phyloP scores from a whole-genome alignment of 1,140 invertebrate genomes.

The Diploscapter pachys region DNA sequence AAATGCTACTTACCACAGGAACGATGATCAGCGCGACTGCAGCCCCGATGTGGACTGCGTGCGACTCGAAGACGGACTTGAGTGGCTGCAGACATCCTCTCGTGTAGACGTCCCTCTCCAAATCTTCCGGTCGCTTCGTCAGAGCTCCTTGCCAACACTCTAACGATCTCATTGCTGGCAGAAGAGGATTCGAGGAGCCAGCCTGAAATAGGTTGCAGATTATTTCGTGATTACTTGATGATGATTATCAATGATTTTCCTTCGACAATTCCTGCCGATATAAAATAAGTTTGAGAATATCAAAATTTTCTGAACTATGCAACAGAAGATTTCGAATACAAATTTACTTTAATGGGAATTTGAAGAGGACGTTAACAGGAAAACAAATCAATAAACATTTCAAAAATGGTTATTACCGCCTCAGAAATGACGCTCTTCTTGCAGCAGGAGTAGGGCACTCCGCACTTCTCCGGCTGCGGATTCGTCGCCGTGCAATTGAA shows the following conservation, averaged over 20 bases:
- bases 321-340: neutral
- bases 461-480: constrained; percentile 58
- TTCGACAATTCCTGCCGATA: neutral
- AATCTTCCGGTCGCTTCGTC: constrained; percentile 51
- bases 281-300: neutral
- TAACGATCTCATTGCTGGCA: constrained; percentile 56
- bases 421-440: constrained; percentile 50
- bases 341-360: neutral
- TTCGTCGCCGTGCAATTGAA: constrained; percentile 53
- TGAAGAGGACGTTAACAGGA: neutral
- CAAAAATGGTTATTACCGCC: constrained; percentile 33
- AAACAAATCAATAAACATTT: neutral
- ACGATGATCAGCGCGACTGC: constrained; percentile 50
- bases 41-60: constrained; percentile 53
- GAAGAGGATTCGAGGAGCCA: constrained; percentile 40
- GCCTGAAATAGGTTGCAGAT: constrained; percentile 25
- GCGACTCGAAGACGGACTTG: constrained; percentile 47
- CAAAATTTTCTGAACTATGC: neutral
- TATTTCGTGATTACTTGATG: neutral
- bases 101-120: constrained; percentile 52
- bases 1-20: constrained; percentile 47
- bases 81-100: constrained; percentile 54
- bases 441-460: constrained; percentile 57
- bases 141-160: constrained; percentile 58
- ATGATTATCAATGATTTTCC: neutral